Percentiles rank a stretch among this genome's conserved stretches.
Conservation (phyloP, 2,888 invertebrate species). For the Acronicta aceris region DNA sequence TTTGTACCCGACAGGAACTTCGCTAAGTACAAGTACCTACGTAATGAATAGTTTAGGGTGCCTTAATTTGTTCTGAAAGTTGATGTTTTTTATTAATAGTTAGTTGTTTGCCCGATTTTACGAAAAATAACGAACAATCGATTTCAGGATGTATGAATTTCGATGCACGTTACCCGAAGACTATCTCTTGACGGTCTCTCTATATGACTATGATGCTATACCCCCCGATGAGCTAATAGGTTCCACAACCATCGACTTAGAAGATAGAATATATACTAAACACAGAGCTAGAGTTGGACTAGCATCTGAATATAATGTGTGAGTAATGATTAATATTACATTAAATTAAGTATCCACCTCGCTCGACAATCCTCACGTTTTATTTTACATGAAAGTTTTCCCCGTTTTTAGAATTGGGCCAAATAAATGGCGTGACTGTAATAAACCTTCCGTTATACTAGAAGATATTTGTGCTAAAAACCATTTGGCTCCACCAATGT, state of each 20-base stretch:
- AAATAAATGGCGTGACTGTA: constrained; percentile 93
- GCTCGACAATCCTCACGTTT: not conserved
- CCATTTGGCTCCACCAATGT: constrained; percentile 79
- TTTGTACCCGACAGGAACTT: too few species aligned
- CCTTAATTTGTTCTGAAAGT: too few species aligned
- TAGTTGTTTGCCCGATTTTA: too few species aligned
- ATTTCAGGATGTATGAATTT: constrained; percentile 92
- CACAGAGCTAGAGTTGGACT: constrained; percentile 95
- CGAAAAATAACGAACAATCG: too few species aligned
- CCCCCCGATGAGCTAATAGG: constrained; percentile 95
- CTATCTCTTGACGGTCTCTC: constrained; percentile 91
- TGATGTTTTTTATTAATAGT: too few species aligned
- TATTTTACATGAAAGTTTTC: not conserved
- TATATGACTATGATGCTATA: constrained; percentile 93
- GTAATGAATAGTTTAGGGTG: too few species aligned
- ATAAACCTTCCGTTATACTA: constrained; percentile 93
- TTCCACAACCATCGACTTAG: constrained; percentile 95
- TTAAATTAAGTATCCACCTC: too few species aligned
- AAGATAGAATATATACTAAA: constrained; percentile 94
- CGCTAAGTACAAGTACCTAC: too few species aligned
- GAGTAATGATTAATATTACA: constrained; percentile 61
- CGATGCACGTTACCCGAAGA: constrained; percentile 93
- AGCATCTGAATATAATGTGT: constrained; percentile 91
- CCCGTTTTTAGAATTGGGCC: constrained; percentile 88
- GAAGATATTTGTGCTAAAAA: constrained; percentile 91